These are phyloP conservation scores for Circaetus gallicus DNA, from an alignment of 2,113 vertebrate species.

Conservation along the genomic window DNA sequence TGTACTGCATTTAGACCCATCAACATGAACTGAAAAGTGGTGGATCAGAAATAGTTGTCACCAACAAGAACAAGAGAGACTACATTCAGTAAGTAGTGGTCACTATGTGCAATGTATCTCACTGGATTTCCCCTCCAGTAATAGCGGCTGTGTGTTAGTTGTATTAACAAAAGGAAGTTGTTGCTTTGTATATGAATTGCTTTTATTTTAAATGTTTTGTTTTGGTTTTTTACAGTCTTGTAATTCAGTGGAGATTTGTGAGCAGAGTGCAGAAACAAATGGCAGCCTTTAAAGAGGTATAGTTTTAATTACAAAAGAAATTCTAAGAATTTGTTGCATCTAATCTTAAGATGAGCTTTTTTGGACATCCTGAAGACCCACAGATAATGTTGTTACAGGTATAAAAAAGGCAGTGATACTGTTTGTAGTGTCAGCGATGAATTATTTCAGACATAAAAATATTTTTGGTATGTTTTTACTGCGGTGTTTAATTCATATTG, in stretches of 20 bases:
- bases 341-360: not conserved
- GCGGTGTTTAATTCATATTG: not conserved
- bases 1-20: conserved; percentile 82
- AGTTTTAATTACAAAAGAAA: not conserved
- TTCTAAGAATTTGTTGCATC: not conserved
- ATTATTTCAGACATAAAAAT: not conserved
- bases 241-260: conserved; percentile 98
- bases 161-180: not conserved
- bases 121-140: not conserved
- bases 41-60: conserved; percentile 89
- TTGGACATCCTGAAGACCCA: not conserved
- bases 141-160: not conserved
- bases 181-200: not conserved
- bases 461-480: not conserved
- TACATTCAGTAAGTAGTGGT: conserved; percentile 91
- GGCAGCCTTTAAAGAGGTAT: conserved; percentile 96
- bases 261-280: conserved; percentile 96
- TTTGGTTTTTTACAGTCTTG: conserved; percentile 79
- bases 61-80: conserved; percentile 94
- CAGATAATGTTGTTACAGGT: not conserved
- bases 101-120: not conserved
- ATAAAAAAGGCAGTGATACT: not conserved
- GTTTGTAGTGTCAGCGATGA: not conserved
- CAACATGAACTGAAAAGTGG: conserved; percentile 90
- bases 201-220: not conserved